Base-by-base conservation (phyloP, 2,113 vertebrate species). In the Cinclus mexicanus region DNA sequence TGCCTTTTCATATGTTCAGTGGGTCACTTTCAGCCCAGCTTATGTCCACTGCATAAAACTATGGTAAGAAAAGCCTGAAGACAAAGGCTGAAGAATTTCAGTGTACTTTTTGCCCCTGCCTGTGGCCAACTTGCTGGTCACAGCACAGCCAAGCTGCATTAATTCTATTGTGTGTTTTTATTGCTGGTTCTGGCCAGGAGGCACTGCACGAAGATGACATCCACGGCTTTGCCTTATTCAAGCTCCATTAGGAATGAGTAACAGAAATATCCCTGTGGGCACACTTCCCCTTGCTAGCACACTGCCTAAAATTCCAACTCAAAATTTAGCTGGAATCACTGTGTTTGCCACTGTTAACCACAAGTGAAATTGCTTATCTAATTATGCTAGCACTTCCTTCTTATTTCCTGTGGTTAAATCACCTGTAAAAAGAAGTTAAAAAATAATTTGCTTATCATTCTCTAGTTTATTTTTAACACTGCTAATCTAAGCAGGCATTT, bases 221-320 rank as follows among this genome's bases (percentile, higher is more conserved):
- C 75, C 53, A 0, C 50, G 92, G 76, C 79, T n/a, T 86, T 75
- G 50, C 82, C 44, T 60, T 78, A 78, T 63, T 37, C 44, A 89
- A 90, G 52, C 55, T 94, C 93, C 68, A 71, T 74, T 87, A 94
- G 56, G 76, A 88, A 64, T 20, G 75, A 83, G 52, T 31, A 93
- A 83, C 47, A 65, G 60, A 90, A 93, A 76, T 21, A 83, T 11
- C 92, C 87, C 85, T 11, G 35, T 49, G 60, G 82, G 82, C 55
- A 81, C 13, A 9, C 39, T 77, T 96, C 47, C 35, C 21, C 68
- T 88, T 93, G 59, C 35, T 81, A 86, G 26, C 29, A 24, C 0
- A 1, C 42, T 72, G 55, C 44, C 85, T 92, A 47, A 85, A 94
- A 77, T 78, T 60, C 42, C 68, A 56, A 6, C 68, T 33, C 71